Evolutionary conservation across 2,113 vertebrate genomes (phyloP).

Genomic region (Triplophysa siluroides): DNA sequence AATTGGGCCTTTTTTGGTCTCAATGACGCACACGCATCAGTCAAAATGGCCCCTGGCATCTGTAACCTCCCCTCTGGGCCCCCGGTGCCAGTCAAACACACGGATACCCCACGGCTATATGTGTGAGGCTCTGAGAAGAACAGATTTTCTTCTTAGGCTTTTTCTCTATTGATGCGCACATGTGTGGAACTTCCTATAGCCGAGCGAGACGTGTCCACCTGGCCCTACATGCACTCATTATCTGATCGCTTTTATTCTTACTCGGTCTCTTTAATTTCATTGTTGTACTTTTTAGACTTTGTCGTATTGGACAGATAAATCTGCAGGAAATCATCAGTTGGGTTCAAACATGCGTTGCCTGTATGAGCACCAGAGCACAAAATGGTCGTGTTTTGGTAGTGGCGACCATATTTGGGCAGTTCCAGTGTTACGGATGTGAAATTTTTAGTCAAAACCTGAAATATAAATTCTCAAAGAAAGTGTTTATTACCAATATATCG

Average conservation of each 20-base stretch:
- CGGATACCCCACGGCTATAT: constrained; percentile 33
- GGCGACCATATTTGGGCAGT: no score
- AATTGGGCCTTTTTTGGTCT: constrained; percentile 49
- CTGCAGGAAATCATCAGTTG: not conserved
- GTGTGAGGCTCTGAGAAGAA: constrained; percentile 18
- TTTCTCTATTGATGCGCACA: constrained; percentile 33
- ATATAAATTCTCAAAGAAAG: no score
- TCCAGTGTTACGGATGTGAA: no score
- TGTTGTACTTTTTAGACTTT: not conserved
- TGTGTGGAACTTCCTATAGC: constrained; percentile 45
- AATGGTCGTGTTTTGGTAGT: not conserved
- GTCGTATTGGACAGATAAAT: not conserved
- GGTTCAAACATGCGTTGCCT: not conserved
- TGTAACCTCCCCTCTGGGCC: constrained; percentile 37
- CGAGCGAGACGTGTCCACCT: constrained; percentile 42
- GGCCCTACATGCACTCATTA: not conserved
- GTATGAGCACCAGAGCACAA: not conserved
- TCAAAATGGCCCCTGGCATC: constrained; percentile 42
- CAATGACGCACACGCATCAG: not conserved
- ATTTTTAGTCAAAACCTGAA: no score
- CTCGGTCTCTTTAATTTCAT: not conserved
- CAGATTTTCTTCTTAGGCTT: constrained; percentile 20
- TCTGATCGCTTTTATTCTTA: not conserved
- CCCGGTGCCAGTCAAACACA: constrained; percentile 28
- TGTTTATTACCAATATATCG: no score